Percentiles rank a stretch among this genome's conserved stretches.
phyloP scores from a whole-genome alignment of 23 tunicate species.

The Halocynthia aurantium region DNA sequence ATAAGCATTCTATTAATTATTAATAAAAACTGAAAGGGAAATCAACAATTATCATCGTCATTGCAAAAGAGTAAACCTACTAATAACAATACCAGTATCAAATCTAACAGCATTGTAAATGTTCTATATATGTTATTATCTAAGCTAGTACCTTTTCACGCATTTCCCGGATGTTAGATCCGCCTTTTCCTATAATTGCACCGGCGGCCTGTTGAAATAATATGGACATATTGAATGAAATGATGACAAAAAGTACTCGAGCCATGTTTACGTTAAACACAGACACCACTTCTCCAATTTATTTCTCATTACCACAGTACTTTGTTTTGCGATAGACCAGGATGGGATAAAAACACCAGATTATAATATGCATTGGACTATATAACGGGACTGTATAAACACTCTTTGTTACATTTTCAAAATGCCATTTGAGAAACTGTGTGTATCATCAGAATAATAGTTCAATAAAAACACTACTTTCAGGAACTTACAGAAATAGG shows the following conservation, averaged over 20 bases:
- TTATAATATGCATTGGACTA: no score
- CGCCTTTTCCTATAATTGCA: conserved; percentile 99
- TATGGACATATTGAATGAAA: neutral
- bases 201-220: conserved; percentile 69
- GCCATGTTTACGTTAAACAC: neutral
- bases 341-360: no score
- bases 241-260: neutral
- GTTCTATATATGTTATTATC: neutral
- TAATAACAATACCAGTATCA: neutral
- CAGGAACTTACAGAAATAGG: conserved; percentile 6
- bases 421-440: no score
- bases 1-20: no score
- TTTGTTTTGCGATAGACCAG: no score
- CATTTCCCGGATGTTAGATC: conserved; percentile 84
- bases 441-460: no score
- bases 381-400: no score
- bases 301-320: no score
- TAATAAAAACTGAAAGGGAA: neutral
- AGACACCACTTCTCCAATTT: neutral
- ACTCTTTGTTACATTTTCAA: no score
- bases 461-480: no score
- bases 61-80: neutral
- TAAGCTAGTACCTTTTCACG: conserved; percentile 66
- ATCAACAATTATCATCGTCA: neutral
- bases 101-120: neutral